A percentile compares a stretch with the other conserved stretches of the same genome.
These are phyloP conservation scores for Lasioglossum pauxillum DNA, from an alignment of 2,888 invertebrate genomes.

Conservation along the genomic window DNA sequence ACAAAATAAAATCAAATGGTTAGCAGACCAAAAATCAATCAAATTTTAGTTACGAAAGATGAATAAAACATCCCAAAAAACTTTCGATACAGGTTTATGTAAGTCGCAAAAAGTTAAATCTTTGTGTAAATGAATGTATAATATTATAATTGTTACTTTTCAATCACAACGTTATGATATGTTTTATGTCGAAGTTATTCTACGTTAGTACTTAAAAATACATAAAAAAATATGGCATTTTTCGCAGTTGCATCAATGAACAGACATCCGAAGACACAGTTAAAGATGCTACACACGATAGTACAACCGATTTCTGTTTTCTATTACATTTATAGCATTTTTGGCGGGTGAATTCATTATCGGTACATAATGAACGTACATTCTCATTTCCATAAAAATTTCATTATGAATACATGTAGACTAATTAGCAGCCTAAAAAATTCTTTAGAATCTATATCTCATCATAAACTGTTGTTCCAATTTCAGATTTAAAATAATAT, in stretches of 20 bases:
- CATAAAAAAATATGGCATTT: slow-evolving; percentile 20
- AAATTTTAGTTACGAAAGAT: not conserved
- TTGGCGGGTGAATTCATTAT: slow-evolving; percentile 34
- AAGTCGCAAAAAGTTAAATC: not conserved
- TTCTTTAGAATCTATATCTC: slow-evolving; percentile 49
- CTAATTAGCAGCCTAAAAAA: slow-evolving; percentile 47
- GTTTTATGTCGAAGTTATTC: slow-evolving; percentile 47
- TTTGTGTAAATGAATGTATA: not conserved
- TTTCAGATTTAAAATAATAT: slow-evolving; percentile 22
- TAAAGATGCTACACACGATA: slow-evolving; percentile 28
- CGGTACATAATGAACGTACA: slow-evolving; percentile 35
- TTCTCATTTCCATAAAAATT: slow-evolving; percentile 21
- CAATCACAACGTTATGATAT: slow-evolving; percentile 60
- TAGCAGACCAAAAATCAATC: not conserved
- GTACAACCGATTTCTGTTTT: slow-evolving; percentile 23
- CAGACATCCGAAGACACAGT: slow-evolving; percentile 57
- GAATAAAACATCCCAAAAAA: not conserved
- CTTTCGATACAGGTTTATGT: not conserved
- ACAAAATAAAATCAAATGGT: slow-evolving; percentile 3
- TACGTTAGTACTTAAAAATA: slow-evolving; percentile 1
- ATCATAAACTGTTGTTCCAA: slow-evolving; percentile 30
- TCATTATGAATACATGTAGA: slow-evolving; percentile 37
- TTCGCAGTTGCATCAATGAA: not conserved
- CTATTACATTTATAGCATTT: slow-evolving; percentile 19
- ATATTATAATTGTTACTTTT: slow-evolving; percentile 10